phyloP scores from a whole-genome alignment of 2,797 vertebrate genomes.

The Ptychadena robeensis region DNA sequence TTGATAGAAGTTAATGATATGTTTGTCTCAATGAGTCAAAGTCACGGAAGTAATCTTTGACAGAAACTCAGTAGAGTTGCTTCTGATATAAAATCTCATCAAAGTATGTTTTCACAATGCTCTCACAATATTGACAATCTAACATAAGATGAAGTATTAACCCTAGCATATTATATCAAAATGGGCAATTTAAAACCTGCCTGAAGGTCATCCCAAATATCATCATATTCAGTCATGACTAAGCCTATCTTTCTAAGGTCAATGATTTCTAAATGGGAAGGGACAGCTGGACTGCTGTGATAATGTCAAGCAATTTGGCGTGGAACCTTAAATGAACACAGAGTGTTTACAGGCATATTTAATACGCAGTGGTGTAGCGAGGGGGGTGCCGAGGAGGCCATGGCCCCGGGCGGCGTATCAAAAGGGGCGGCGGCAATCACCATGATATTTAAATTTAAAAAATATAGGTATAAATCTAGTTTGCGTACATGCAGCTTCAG shows the following conservation, averaged over 20 bases:
- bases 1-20: constrained; percentile 28
- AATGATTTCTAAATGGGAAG: not conserved
- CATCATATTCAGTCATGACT: no score
- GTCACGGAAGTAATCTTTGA: not conserved
- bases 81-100: not conserved
- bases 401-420: no score
- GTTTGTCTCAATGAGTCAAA: not conserved
- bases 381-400: no score
- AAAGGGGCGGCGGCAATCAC: no score
- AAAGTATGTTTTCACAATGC: not conserved
- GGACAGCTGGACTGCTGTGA: not conserved
- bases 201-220: not conserved
- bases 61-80: not conserved
- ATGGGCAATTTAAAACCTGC: not conserved
- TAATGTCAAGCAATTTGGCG: not conserved
- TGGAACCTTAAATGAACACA: not conserved
- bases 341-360: not conserved
- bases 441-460: no score
- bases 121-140: not conserved
- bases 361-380: not conserved
- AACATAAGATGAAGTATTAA: no score
- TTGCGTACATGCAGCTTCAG: no score
- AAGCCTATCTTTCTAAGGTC: no score
- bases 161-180: not conserved
- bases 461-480: no score